Evolutionary conservation across 1,140 invertebrate species (phyloP).

Genomic region (Mamestra configurata): DNA sequence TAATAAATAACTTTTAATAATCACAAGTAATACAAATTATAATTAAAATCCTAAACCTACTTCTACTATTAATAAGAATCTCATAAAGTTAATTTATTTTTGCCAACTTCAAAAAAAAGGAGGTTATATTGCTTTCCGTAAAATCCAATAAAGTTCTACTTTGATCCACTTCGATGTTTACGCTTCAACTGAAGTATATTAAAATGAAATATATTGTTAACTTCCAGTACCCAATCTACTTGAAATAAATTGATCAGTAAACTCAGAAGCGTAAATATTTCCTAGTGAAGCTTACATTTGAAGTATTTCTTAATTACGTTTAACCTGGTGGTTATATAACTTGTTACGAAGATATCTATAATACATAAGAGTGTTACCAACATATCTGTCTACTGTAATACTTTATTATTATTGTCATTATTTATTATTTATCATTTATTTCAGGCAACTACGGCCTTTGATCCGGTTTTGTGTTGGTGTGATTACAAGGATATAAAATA

Average conservation of each 20-base stretch:
- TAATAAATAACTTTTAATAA: neutral
- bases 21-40: neutral
- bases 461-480: too few relatives aligned
- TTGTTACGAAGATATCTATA: too few relatives aligned
- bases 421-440: too few relatives aligned
- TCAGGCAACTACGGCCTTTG: too few relatives aligned
- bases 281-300: neutral
- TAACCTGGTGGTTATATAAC: too few relatives aligned
- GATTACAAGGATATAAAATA: too few relatives aligned
- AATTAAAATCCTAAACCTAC: neutral
- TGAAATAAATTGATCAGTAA: neutral
- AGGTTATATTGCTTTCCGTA: neutral
- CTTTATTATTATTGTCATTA: too few relatives aligned
- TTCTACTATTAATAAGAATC: neutral
- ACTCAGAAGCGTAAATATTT: too few relatives aligned
- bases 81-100: neutral
- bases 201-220: neutral
- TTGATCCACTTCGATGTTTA: neutral
- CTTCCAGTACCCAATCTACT: neutral
- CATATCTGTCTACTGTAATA: too few relatives aligned
- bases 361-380: too few relatives aligned
- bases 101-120: neutral
- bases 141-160: constrained; percentile 9
- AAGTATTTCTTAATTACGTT: too few relatives aligned
- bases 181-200: neutral